phyloP scores from a whole-genome alignment of 92 coral and sea anemone genomes.

The Porites divaricata region DNA sequence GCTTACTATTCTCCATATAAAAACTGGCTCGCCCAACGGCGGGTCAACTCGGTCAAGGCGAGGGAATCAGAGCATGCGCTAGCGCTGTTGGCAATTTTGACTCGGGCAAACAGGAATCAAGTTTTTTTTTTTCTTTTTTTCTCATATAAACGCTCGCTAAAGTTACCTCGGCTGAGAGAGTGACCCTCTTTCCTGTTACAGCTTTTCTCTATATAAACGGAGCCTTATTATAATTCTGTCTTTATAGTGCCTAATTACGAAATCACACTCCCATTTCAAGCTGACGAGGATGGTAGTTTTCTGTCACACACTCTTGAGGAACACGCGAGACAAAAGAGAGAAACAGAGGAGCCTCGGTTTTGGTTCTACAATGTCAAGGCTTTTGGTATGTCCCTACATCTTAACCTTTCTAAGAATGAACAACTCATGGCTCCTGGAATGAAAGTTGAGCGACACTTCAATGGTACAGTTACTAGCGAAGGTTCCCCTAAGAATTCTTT shows the following conservation, averaged over 20 bases:
- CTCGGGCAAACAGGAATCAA: too few relatives aligned
- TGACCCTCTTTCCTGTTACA: too few relatives aligned
- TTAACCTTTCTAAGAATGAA: slow-evolving; percentile 69
- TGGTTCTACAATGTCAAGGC: slow-evolving; percentile 82
- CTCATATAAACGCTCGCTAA: too few relatives aligned
- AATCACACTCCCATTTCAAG: slow-evolving; percentile 73
- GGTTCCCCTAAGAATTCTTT: slow-evolving; percentile 44
- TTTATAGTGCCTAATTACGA: slow-evolving; percentile 83
- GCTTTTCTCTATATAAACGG: not conserved
- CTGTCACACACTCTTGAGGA: slow-evolving; percentile 59
- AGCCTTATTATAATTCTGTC: not conserved
- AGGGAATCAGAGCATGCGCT: too few relatives aligned
- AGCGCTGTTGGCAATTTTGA: too few relatives aligned
- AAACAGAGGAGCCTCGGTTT: slow-evolving; percentile 49
- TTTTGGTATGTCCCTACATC: slow-evolving; percentile 71
- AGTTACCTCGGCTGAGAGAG: too few relatives aligned
- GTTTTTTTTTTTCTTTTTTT: too few relatives aligned
- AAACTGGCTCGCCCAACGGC: too few relatives aligned
- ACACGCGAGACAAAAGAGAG: slow-evolving; percentile 64
- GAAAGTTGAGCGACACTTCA: slow-evolving; percentile 72
- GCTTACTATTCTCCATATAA: too few relatives aligned
- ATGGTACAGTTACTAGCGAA: slow-evolving; percentile 67
- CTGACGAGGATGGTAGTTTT: slow-evolving; percentile 68
- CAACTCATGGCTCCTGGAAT: slow-evolving; percentile 63
- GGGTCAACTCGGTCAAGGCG: too few relatives aligned